Evolutionary conservation across 2,797 vertebrate species (phyloP), one percentile per base, ranked within the genome.

Genomic region (Corythornis leucogaster): DNA sequence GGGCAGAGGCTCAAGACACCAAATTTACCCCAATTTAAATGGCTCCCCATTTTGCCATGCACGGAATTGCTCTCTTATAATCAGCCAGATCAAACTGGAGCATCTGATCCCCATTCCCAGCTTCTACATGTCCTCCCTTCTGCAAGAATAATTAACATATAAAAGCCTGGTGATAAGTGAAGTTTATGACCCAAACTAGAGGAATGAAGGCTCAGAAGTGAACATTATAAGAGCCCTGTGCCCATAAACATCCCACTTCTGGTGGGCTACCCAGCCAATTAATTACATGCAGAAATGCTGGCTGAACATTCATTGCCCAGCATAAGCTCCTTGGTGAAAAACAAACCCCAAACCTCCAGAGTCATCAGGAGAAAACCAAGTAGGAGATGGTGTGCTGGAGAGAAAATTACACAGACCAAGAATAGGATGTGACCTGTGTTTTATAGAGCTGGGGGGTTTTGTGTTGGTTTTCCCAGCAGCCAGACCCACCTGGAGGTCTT

Each of bases 221-320:
- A 96, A 93, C 58, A 8, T 97, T 96, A 96, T 96, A 96, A 97
- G 96, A 96, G 94, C 94, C 91, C 90, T 96, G 94, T 94, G 95
- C 95, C 94, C 89, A 93, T 97, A 97, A 96, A 96, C 67, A 85
- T 96, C 92, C 96, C 95, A 96, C 95, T 97, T 97, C 95, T 96
- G 95, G 94, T 95, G 93, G 92, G 87, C 88, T 95, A 82, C 91
- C 92, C 81, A 80, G 88, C 89, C 95, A 95, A 94, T 94, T 96
- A 96, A 96, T 95, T 80, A 85, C 86, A 95, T 5, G 25, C 91
- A 95, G 94, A 95, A 93, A 95, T 62, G 74, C 92, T 90, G 89
- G 80, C 92, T 77, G 92, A 95, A 82, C 84, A 87, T 80, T 91
- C 94, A 87, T 87, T 89, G 87, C 92, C 85, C 87, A 89, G 38